A percentile compares a stretch with the other conserved stretches of the same genome.
Conservation (phyloP, 2,888 invertebrate species). For the Amphipyra tragopoginis region DNA sequence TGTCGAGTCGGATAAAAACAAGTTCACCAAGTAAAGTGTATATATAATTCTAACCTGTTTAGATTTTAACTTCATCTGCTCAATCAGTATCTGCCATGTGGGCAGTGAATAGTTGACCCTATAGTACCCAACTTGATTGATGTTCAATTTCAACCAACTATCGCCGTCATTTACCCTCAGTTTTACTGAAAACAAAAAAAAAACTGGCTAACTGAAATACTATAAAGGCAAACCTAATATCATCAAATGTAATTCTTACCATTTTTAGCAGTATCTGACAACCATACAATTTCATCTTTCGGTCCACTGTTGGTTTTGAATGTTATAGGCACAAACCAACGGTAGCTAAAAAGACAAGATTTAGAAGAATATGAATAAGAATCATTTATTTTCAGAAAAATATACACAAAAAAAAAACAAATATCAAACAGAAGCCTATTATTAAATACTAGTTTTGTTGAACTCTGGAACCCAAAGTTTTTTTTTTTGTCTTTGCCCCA, state of each 20-base stretch:
- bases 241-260: conserved; percentile 66
- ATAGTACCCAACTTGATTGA: conserved; percentile 96
- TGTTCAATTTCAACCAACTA: conserved; percentile 95
- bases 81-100: conserved; percentile 91
- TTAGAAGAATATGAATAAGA: no score
- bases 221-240: no score
- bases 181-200: conserved; percentile 83
- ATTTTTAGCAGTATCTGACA: conserved; percentile 72
- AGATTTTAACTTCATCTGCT: conserved; percentile 70
- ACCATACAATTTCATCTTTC: conserved; percentile 78
- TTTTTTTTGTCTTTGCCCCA: no score
- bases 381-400: no score
- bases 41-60: conserved; percentile 65
- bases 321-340: conserved; percentile 96
- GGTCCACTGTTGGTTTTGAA: conserved; percentile 90
- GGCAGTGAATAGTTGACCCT: conserved; percentile 94
- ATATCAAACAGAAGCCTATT: no score
- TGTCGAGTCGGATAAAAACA: no score
- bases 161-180: conserved; percentile 78
- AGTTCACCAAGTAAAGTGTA: no score
- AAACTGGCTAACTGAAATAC: background rate
- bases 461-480: no score
- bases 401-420: no score
- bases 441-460: no score
- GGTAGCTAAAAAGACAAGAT: conserved; percentile 90